phyloP scores from a whole-genome alignment of 2,888 invertebrate species.

The Dryococelus australis region DNA sequence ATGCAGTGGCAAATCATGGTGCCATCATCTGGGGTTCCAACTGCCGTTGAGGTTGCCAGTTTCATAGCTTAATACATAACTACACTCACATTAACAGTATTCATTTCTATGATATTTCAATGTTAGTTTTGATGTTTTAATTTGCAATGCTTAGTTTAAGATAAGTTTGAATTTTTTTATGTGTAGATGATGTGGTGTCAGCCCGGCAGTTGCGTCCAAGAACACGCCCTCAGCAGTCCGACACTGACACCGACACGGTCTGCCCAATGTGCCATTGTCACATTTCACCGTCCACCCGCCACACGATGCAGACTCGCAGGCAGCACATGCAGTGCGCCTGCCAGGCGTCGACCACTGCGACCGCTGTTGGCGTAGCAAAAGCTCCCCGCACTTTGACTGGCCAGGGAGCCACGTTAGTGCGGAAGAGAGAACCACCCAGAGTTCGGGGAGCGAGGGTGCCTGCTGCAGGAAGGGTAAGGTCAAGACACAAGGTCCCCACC shows the following conservation, averaged over 20 bases:
- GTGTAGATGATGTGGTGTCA: slow-evolving; percentile 23
- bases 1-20: too few relatives aligned
- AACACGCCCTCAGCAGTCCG: background rate
- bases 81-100: too few relatives aligned
- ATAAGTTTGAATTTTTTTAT: background rate
- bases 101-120: too few relatives aligned
- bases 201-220: slow-evolving; percentile 37
- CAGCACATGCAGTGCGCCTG: slow-evolving; percentile 34
- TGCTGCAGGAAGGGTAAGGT: slow-evolving; percentile 3
- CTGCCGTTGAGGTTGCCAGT: too few relatives aligned
- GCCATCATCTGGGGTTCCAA: too few relatives aligned
- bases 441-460: background rate
- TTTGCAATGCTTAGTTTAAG: too few relatives aligned
- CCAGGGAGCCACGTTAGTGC: slow-evolving; percentile 19
- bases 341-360: background rate
- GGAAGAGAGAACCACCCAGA: slow-evolving; percentile 17
- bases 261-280: slow-evolving; percentile 35
- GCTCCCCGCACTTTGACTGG: background rate
- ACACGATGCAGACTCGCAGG: slow-evolving; percentile 28
- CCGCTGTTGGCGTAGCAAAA: slow-evolving; percentile 22
- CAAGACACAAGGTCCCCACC: background rate
- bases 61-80: too few relatives aligned
- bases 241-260: background rate
- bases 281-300: slow-evolving; percentile 31
- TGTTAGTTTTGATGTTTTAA: too few relatives aligned